These are phyloP conservation scores for Podarcis cretensis DNA, from an alignment of 2,113 vertebrate species.

Conservation along the genomic window DNA sequence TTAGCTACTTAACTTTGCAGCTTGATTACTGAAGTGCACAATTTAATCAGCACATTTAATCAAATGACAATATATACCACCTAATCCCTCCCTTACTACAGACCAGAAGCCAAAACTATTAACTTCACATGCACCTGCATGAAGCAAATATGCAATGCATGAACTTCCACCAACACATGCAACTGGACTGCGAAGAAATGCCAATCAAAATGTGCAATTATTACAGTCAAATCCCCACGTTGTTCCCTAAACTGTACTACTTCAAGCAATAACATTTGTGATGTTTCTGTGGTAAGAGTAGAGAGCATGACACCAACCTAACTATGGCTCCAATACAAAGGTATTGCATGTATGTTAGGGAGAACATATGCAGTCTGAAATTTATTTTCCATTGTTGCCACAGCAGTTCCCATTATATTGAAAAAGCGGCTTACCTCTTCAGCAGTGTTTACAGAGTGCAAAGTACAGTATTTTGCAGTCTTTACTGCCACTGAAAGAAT, in stretches of 20 bases:
- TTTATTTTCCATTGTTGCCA: not conserved
- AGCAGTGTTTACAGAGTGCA: not conserved
- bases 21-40: constrained; percentile 75
- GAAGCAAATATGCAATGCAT: constrained; percentile 19
- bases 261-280: constrained; percentile 5
- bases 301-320: not conserved
- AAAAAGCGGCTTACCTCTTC: not conserved
- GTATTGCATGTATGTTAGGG: not conserved
- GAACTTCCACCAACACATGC: constrained; percentile 2
- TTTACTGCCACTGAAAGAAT: not conserved
- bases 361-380: not conserved
- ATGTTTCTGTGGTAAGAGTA: not conserved
- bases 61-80: constrained; percentile 54
- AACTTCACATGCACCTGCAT: not conserved
- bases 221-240: not conserved
- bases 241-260: not conserved
- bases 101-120: constrained; percentile 43
- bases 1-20: constrained; percentile 73
- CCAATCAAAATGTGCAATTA: not conserved
- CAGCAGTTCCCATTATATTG: not conserved
- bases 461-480: not conserved
- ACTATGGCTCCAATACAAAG: not conserved
- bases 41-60: constrained; percentile 72
- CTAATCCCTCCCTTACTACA: constrained; percentile 56
- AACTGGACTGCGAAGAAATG: constrained; percentile 17